phyloP scores from a whole-genome alignment of 2,113 vertebrate genomes.

The Hylia prasina region DNA sequence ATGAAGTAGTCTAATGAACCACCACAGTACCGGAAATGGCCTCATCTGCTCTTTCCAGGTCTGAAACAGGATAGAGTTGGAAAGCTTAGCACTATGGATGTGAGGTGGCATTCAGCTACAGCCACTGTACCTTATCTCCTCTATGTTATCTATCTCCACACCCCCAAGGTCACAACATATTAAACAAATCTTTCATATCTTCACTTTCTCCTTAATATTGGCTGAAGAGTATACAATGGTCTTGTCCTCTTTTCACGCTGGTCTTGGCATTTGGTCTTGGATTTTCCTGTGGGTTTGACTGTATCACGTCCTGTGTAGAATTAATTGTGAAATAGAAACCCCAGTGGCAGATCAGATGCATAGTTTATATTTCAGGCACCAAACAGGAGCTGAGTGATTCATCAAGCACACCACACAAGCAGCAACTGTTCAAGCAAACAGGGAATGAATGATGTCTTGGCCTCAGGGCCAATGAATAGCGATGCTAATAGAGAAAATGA shows the following conservation, averaged over 20 bases:
- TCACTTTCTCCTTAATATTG: background rate
- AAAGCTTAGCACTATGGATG: background rate
- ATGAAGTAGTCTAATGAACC: background rate
- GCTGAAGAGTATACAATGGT: background rate
- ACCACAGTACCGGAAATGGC: fast-evolving
- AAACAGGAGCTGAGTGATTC: background rate
- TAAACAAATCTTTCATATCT: background rate
- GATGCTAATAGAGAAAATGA: background rate
- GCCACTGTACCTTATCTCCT: background rate
- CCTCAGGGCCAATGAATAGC: background rate
- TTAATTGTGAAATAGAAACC: background rate
- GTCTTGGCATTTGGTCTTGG: background rate
- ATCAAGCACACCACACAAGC: background rate
- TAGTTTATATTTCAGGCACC: background rate
- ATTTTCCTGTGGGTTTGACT: background rate
- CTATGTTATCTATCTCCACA: background rate
- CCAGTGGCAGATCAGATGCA: background rate
- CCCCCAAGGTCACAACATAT: background rate
- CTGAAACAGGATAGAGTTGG: background rate
- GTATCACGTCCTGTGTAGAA: background rate
- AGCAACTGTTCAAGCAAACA: background rate
- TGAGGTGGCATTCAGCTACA: background rate
- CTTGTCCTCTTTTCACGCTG: background rate
- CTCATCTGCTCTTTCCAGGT: background rate
- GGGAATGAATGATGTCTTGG: background rate